phyloP scores from a whole-genome alignment of 2,113 vertebrate species.

The Corythornis cristatus region DNA sequence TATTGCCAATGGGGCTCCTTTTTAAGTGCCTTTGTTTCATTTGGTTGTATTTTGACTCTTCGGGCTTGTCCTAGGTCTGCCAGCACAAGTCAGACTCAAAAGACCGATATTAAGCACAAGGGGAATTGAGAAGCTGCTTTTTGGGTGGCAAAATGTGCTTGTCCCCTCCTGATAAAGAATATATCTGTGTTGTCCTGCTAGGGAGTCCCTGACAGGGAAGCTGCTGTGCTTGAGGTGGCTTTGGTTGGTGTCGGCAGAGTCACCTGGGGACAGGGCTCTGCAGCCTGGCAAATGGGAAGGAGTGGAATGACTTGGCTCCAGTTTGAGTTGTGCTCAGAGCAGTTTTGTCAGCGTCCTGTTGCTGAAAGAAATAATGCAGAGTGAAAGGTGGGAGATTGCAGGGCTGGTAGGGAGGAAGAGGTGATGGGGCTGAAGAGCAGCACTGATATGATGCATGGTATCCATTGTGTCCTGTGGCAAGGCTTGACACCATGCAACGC shows the following conservation, averaged over 20 bases:
- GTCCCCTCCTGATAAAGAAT: background rate
- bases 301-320: background rate
- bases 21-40: background rate
- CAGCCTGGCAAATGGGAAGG: background rate
- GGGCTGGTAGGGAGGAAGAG: background rate
- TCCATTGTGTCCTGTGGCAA: fast-evolving
- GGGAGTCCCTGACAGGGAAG: background rate
- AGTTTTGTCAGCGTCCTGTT: background rate
- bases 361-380: background rate
- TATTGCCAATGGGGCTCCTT: fast-evolving
- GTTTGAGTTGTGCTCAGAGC: background rate
- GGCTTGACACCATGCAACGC: fast-evolving
- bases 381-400: background rate
- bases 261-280: background rate
- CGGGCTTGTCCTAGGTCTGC: background rate
- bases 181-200: background rate
- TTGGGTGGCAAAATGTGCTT: background rate
- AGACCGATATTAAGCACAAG: background rate
- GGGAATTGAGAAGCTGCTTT: background rate
- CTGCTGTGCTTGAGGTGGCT: background rate
- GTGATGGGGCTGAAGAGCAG: background rate
- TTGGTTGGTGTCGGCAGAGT: background rate
- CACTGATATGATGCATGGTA: background rate
- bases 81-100: background rate
- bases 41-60: background rate